Conservation (phyloP, 2,888 invertebrate species). For the Cephus runcator region DNA sequence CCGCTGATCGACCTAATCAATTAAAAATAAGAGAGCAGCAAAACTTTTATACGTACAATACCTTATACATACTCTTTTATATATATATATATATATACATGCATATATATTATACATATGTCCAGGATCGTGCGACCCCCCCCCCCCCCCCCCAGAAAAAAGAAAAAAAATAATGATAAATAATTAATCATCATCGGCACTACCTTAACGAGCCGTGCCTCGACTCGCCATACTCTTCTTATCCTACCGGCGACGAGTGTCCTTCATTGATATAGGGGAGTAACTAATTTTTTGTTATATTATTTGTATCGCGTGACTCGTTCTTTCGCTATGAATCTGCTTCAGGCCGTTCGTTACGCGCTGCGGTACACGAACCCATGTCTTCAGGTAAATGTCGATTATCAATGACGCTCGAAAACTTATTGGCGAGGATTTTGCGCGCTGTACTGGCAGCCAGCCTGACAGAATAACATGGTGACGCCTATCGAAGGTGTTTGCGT, state of each 20-base stretch:
- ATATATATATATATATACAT: neutral
- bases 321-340: neutral
- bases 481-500: neutral
- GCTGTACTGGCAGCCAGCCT: neutral
- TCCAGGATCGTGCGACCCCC: neutral
- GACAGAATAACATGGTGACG: neutral
- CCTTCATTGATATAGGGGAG: neutral
- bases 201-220: neutral
- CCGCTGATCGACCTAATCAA: neutral
- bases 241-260: neutral
- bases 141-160: neutral
- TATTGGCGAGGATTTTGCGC: neutral
- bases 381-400: neutral
- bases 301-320: neutral
- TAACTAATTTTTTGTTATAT: neutral
- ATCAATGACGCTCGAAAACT: neutral
- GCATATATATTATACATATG: neutral
- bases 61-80: neutral
- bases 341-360: neutral
- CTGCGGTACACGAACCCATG: neutral
- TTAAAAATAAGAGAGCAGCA: neutral
- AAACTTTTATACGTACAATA: neutral
- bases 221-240: neutral
- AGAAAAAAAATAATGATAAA: neutral
- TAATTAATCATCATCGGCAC: neutral